A percentile compares a stretch with the other conserved stretches of the same genome.
Conservation (phyloP, 2,888 invertebrate genomes). For the Colletes collaris region DNA sequence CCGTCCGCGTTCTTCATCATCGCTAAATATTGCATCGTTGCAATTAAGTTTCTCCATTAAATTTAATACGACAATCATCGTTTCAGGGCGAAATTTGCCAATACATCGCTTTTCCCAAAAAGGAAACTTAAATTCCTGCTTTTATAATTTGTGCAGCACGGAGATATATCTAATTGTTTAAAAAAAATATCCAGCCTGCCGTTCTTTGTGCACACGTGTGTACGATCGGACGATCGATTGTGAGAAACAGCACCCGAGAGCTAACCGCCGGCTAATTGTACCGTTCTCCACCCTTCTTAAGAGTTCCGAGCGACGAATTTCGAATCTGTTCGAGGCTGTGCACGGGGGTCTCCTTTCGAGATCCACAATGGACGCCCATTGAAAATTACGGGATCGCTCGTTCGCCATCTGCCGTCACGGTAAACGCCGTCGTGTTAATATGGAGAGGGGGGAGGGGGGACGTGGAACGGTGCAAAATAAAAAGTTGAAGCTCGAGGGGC, state of each 20-base stretch:
- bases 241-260: constrained; percentile 16
- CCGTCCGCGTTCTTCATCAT: no score
- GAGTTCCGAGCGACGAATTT: constrained; percentile 37
- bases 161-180: no score
- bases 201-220: constrained; percentile 1
- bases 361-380: constrained; percentile 52
- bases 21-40: no score
- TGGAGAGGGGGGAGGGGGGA: background rate
- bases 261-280: constrained; percentile 48
- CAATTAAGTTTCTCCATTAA: no score
- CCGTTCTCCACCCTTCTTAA: constrained; percentile 29
- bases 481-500: constrained; percentile 54
- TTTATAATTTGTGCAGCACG: no score
- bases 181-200: background rate
- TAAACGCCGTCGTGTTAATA: constrained; percentile 34
- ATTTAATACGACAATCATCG: no score
- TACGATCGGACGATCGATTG: constrained; percentile 14
- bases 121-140: no score
- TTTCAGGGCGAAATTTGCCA: no score
- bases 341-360: constrained; percentile 34
- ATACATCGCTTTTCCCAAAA: no score
- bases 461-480: constrained; percentile 35
- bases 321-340: constrained; percentile 26
- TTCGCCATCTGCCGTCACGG: constrained; percentile 59
- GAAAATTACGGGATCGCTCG: constrained; percentile 56